These are phyloP conservation scores for Actinia equina DNA, from an alignment of 64 coral and sea anemone species.

Conservation along the genomic window DNA sequence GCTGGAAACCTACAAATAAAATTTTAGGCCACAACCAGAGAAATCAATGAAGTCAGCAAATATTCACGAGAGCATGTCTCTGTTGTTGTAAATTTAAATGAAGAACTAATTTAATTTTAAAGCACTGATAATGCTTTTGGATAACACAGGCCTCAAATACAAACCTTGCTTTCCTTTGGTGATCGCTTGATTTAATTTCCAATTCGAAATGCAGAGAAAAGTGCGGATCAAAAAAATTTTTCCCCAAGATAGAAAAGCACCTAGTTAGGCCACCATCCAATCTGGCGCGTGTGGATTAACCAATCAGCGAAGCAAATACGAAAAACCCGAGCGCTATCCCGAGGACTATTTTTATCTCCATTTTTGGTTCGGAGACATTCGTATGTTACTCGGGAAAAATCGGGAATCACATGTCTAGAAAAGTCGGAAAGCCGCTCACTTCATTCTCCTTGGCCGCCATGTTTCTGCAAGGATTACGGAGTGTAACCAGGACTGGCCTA, in stretches of 20 bases:
- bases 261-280: no score
- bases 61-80: not conserved
- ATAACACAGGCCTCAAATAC: not conserved
- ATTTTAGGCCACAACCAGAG: not conserved
- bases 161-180: not conserved
- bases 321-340: not conserved
- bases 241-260: no score
- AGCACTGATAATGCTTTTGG: not conserved
- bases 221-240: not conserved
- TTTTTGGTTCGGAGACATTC: not conserved
- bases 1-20: not conserved
- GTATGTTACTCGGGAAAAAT: conserved; percentile 38
- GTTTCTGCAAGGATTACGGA: conserved; percentile 88
- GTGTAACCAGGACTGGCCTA: conserved; percentile 79
- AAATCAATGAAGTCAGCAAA: not conserved
- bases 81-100: not conserved
- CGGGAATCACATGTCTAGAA: conserved; percentile 73
- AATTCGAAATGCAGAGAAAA: not conserved
- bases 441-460: conserved; percentile 86
- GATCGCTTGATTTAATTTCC: not conserved
- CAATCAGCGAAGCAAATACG: not conserved
- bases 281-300: not conserved
- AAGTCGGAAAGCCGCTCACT: conserved; percentile 16
- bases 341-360: not conserved
- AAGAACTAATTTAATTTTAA: no score